These are phyloP conservation scores for Todiramphus chloris DNA, from an alignment of 2,113 vertebrate genomes.

Conservation along the genomic window DNA sequence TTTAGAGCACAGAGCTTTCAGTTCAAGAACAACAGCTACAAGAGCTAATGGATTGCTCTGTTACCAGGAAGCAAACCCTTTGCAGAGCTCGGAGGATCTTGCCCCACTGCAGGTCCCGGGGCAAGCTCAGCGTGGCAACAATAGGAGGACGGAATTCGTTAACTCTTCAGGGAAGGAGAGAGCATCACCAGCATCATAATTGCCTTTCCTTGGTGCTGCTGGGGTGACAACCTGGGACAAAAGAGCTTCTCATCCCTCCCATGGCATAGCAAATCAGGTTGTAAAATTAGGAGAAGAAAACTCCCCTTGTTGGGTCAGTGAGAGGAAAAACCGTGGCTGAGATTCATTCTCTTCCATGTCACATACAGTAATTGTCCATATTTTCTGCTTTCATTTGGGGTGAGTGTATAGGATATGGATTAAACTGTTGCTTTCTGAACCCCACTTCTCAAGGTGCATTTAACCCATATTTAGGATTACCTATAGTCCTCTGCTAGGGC, in stretches of 20 bases:
- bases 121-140: constrained; percentile 2
- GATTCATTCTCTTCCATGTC: background rate
- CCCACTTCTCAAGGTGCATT: background rate
- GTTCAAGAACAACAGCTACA: constrained; percentile 37
- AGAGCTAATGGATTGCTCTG: constrained; percentile 44
- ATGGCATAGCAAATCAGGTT: background rate
- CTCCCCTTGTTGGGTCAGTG: background rate
- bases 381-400: background rate
- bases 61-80: constrained; percentile 58
- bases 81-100: background rate
- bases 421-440: background rate
- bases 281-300: background rate
- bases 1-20: constrained; percentile 50
- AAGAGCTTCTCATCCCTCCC: background rate
- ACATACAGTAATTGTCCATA: background rate
- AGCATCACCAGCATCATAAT: background rate
- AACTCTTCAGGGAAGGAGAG: background rate
- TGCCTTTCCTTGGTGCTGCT: background rate
- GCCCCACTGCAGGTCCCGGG: background rate
- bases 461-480: background rate
- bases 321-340: background rate
- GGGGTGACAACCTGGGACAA: background rate
- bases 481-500: background rate
- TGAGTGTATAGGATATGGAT: background rate
- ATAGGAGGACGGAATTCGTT: constrained; percentile 40